Base-by-base conservation (phyloP, 2,797 vertebrate species). In the Enteromius viviparus region DNA sequence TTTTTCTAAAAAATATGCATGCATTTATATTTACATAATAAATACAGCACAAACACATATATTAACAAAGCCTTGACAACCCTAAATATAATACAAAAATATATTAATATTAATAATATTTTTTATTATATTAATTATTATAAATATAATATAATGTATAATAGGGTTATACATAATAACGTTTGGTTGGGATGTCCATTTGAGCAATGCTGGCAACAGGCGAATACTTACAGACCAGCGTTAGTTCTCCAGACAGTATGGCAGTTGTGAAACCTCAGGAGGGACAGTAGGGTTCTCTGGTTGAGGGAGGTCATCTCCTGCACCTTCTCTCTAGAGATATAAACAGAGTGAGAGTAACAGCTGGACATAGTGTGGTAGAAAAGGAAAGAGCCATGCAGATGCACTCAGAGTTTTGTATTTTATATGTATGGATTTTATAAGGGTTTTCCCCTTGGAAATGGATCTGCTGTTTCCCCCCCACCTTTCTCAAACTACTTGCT, bases 391-490 rank as follows among this genome's bases (percentile, higher is more conserved):
- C 37, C 15, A 17, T 51, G 29, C 49, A 29, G 80, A 91, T 94
- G 92, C 92, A 92, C 89, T 90, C 87, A 89, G 90, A 90, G 29
- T 90, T 89, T 89, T 90, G n/a, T n/a, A n/a, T n/a, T n/a, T n/a
- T n/a, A n/a, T 91, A 91, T 89, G 91, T 87, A 87, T 90, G 90
- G 89, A 91, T 93, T 94, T 94, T 92, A 81, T 62, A 4, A 84
- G 84, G 91, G 89, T 93, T 91, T 90, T 88, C 87, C 90, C 3
- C 26, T 42, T 69, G 58, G 34, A 45, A 77, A 66, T 34, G 69
- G 74, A 81, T 86, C 40, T 55, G 3, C 58, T 60, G 49, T n/a
- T 49, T 58, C 74, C 23, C 34, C 11, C 42, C 42, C 62, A 65
- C 29, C 6, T 65, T 78, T 78, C 23, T n/a, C 23, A 49, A 42